Base-by-base conservation (phyloP, 2,888 invertebrate genomes). In the Agrochola macilenta region DNA sequence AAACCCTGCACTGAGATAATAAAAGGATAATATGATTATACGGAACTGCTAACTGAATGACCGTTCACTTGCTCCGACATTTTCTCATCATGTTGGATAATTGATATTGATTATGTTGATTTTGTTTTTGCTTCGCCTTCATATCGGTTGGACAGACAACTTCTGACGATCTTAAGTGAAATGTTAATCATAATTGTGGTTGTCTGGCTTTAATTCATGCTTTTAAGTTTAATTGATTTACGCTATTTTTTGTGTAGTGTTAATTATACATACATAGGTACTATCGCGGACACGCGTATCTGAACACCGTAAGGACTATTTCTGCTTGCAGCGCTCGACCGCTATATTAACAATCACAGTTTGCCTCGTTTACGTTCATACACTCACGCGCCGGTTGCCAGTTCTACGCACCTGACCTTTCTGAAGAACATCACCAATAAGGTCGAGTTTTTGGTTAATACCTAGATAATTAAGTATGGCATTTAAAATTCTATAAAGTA, bases 111-210 rank as follows among this genome's bases (percentile, higher is more conserved):
- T 92, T 90, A 89, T 89, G 88, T 89, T 85, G 87, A 87, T 89
- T 89, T 87, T 87, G 90, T 88, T 87, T 89, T 89, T 86, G 87
- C 84, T 73, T 78, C 64, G 69, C 68, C 64, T 78, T 54, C 69
- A 72, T 72, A 80, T 82, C 76, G 69, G 14, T 14, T 65, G 64
- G 76, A 80, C 60, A 81, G 65, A 71, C 61, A 35, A 39, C 57
- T 66, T 54, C 60, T 91, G 91, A 91, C 90, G 89, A 88, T 82
- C 85, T 92, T 91, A 91, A 93, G 88, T 90, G 78, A 90, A 89
- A 90, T 88, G 90, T 90, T 93, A 89, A 91, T 92, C 85, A 87
- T 92, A 90, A 91, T 92, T 92, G 35, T 90, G 81, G 90, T 88
- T 91, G 88, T 88, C 82, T 80, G 79, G 68, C 78, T 86, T 90